Evolutionary conservation across 2,797 vertebrate species (phyloP), one percentile per base, ranked within the genome.

Genomic region (Sebastes goodei): DNA sequence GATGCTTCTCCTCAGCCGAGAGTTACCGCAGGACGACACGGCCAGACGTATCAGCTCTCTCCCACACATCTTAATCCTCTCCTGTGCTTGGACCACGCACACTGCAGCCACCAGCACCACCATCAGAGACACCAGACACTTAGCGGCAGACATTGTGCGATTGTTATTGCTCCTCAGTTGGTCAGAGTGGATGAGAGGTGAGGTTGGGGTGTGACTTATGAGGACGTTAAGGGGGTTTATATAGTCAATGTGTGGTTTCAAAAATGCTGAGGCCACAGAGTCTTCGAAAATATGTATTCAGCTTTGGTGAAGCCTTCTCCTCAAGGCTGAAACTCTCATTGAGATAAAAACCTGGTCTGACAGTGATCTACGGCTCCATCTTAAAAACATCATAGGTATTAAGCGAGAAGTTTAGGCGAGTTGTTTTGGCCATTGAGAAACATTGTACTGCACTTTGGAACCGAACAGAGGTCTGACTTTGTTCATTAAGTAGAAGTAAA

Each of bases 21-120:
- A 93, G 75, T 91, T 95, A 5, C 96, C 93, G 14, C 95, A 95
- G 4, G 91, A 90, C 0, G 88, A 89, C 62, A 96, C 84, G 0
- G 95, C 94, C 74, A 93, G 85, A 10, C 93, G 90, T 77, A 96
- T 94, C 80, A 96, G 95, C 29, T 96, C 94, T 8, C 95, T 91
- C 6, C 96, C 94, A 27, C 95, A 96, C 46, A 95, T 94, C 86
- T 94, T 94, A 52, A 95, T 90, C 78, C 90, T 88, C 14, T 96
- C 95, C 87, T 96, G 91, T 7, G 87, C 76, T 0, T 89, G 62
- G 55, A 35, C 83, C 59, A 25, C 76, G 27, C 76, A 63, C 53
- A 20, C 87, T 17, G 70, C 69, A 15, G 88, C 75, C 63, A 87
- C 59, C 23, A 95, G 82, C 69, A 93, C 17, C 30, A 92, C 75